Evolutionary conservation across 1,140 invertebrate genomes (phyloP).

Genomic region (Leptinotarsa undecemlineata): DNA sequence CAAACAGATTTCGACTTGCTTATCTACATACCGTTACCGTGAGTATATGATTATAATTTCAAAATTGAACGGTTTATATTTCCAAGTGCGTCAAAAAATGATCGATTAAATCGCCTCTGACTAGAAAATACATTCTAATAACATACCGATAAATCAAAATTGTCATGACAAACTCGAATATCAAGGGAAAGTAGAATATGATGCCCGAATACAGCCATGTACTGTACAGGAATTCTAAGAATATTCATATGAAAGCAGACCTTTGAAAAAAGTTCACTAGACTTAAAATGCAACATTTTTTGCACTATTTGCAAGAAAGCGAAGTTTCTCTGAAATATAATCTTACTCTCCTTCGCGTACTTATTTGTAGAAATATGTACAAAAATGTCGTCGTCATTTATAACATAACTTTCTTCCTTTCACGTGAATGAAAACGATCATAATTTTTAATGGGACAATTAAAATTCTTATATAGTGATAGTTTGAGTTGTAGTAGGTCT

Average conservation of each 20-base stretch:
- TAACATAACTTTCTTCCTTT: constrained; percentile 3
- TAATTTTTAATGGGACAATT: neutral
- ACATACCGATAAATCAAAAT: constrained; percentile 6
- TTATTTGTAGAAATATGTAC: constrained; percentile 4
- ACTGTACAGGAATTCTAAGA: neutral
- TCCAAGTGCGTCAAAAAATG: constrained; percentile 5
- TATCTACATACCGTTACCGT: neutral
- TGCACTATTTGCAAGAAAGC: neutral
- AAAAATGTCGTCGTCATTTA: neutral
- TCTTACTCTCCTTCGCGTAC: neutral
- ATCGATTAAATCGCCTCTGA: constrained; percentile 2
- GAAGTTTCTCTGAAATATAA: constrained; percentile 8
- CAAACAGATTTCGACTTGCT: neutral
- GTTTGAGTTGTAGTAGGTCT: neutral
- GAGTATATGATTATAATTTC: neutral
- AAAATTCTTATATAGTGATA: neutral
- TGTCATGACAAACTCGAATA: neutral
- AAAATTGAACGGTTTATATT: neutral
- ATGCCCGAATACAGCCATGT: neutral
- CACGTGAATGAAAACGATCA: neutral
- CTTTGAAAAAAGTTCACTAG: neutral
- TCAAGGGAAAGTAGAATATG: constrained; percentile 3
- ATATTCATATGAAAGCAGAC: neutral
- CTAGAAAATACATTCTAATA: neutral
- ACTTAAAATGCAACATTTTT: constrained; percentile 1